phyloP scores from a whole-genome alignment of 2,888 invertebrate species.

The Anarsia innoxiella region DNA sequence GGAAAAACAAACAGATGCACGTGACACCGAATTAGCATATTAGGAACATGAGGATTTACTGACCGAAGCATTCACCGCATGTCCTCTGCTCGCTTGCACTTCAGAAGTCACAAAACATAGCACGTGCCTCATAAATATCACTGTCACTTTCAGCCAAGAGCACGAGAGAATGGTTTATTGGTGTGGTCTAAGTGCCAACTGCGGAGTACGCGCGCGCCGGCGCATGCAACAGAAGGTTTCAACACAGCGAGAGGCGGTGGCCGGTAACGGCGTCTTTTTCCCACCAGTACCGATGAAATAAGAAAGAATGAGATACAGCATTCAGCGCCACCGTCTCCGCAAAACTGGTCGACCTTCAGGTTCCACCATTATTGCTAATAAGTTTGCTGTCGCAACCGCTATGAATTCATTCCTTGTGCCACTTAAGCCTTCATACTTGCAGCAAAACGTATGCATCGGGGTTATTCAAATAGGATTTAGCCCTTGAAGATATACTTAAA shows the following conservation, averaged over 20 bases:
- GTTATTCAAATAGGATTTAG: neutral
- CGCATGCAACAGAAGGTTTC: constrained; percentile 60
- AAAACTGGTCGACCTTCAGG: constrained; percentile 60
- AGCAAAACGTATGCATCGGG: constrained; percentile 3
- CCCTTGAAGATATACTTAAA: neutral
- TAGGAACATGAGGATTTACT: constrained; percentile 17
- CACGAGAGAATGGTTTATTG: constrained; percentile 35
- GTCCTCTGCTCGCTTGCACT: constrained; percentile 21
- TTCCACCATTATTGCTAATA: constrained; percentile 67
- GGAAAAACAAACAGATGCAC: constrained; percentile 4
- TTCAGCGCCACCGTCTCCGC: constrained; percentile 33
- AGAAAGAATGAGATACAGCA: constrained; percentile 30
- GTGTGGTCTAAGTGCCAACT: constrained; percentile 44
- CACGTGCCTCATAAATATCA: constrained; percentile 45
- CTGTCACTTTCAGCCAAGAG: constrained; percentile 55
- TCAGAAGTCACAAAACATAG: constrained; percentile 27
- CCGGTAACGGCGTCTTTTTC: constrained; percentile 41
- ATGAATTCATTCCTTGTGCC: constrained; percentile 48
- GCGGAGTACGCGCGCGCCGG: constrained; percentile 37
- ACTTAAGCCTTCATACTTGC: constrained; percentile 21
- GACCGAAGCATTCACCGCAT: constrained; percentile 28
- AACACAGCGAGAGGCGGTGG: constrained; percentile 42
- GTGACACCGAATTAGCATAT: constrained; percentile 2
- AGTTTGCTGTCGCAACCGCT: constrained; percentile 58
- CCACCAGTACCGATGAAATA: constrained; percentile 22